Evolutionary conservation across 2,113 vertebrate genomes (phyloP), one percentile per base, ranked within the genome.

Genomic region (Platysteira castanea): DNA sequence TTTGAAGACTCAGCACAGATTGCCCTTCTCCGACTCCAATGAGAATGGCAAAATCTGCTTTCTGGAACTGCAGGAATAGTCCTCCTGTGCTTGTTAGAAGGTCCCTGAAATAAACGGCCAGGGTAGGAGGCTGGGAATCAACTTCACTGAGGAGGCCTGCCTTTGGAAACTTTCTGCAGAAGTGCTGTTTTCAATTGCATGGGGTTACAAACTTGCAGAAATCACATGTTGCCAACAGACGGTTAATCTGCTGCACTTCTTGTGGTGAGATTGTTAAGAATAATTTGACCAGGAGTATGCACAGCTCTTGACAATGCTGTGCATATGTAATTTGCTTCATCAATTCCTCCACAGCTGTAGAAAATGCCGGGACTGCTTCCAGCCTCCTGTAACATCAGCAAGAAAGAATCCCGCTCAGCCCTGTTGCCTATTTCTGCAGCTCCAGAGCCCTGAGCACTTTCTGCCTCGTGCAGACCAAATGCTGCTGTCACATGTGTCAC

Each of bases 1-100:
- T 92, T 44, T 82, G 65, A 89, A 73, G 27, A 39, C 35, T 71
- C 33, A 44, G 68, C 21, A 52, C 35, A 70, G 21, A 50, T 83
- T 1, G 2, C 24, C 35, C 30, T 83, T 84, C n/a, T 67, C 21
- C 0, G 0, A 16, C 24, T 60, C 49, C 64, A 76, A 11, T 0
- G 6, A 65, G 46, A 79, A 47, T 17, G 44, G 60, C 2, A 11
- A 85, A 80, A 85, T 44, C 47, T 80, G n/a, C 6, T 65, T 65
- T 61, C 39, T 0, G 0, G 61, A 89, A 49, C 39, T 35, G 41
- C 53, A 64, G 53, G 65, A 84, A 70, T 52, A 82, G 82, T 82
- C n/a, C 19, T 70, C 21, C 31, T 61, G 31, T 61, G 53, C 59
- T 85, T 87, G 46, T 87, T 91, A 83, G 61, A 28, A 69, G 49